A percentile compares a stretch with the other conserved stretches of the same genome.
These are phyloP conservation scores for Nomada ruficornis DNA, from an alignment of 2,888 invertebrate species.

Conservation along the genomic window DNA sequence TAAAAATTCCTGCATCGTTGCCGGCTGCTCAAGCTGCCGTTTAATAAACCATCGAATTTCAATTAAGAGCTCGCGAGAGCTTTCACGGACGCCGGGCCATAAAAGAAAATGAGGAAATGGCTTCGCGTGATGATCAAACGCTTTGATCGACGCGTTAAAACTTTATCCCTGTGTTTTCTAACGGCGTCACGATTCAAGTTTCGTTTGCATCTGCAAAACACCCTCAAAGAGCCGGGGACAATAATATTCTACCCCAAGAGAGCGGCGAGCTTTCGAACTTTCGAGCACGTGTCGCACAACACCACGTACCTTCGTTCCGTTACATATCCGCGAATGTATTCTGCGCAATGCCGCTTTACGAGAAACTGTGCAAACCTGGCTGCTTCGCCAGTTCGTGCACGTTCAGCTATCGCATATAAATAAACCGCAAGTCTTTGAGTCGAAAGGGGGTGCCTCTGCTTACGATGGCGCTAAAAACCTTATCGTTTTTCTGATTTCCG, in stretches of 20 bases:
- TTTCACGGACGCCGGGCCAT: neutral
- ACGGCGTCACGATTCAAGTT: too few relatives aligned
- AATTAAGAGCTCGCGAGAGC: slow-evolving; percentile 20
- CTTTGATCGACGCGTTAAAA: neutral
- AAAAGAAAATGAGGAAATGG: slow-evolving; percentile 1
- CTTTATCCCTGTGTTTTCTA: neutral
- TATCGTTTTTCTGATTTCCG: neutral
- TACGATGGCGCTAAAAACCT: neutral
- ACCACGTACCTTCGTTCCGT: slow-evolving; percentile 1
- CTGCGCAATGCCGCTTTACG: neutral
- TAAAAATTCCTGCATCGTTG: slow-evolving; percentile 39
- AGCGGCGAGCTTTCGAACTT: neutral
- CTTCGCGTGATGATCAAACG: neutral
- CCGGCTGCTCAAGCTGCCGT: neutral
- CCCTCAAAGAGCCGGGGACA: neutral
- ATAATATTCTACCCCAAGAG: neutral
- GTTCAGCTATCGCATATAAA: slow-evolving; percentile 18
- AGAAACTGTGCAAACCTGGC: neutral
- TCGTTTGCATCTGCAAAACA: neutral
- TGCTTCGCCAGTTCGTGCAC: neutral
- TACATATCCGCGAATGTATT: neutral
- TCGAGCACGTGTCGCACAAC: neutral
- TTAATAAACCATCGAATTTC: slow-evolving; percentile 40
- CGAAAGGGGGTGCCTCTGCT: neutral
- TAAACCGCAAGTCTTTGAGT: neutral